Evolutionary conservation across 2,113 vertebrate genomes (phyloP), one percentile per base, ranked within the genome.

Genomic region (Chrysochloris asiatica): DNA sequence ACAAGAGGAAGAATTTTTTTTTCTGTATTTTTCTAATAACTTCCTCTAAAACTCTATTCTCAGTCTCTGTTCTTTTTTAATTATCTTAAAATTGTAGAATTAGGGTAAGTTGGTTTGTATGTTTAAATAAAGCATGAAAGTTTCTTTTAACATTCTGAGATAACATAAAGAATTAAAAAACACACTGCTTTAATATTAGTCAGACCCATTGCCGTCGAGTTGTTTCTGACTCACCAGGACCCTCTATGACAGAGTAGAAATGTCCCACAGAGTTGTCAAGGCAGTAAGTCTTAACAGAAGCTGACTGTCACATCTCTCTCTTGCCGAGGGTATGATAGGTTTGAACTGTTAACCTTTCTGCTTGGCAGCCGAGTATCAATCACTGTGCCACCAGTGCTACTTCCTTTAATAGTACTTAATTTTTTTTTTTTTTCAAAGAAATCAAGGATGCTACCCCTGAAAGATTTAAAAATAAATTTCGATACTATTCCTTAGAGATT

Each of bases 91-190:
- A 36, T 21, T 76, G n/a, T 85, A 75, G 79, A 91, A 83, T 72
- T 93, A 88, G 75, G 71, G 83, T 11, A 92, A 38, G 6, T 48
- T 88, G 36, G 13, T 47, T 91, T 93, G 26, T 78, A 30, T 80
- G 24, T 93, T 86, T 95, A 79, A 84, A 76, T 50, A 65, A 87
- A 92, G 78, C 48, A 71, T 63, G 13, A 63, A 89, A 43, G 22
- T 92, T 83, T 80, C 72, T 89, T 86, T 83, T 95, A 83, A 59
- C 65, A 83, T 84, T 88, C 24, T 78, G 61, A 87, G 69, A 50
- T 83, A 72, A 47, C 28, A 14, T 69, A 10, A 73, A 76, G 8
- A 43, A 84, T 91, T 87, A 82, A 85, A 69, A 43, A 81, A 92
- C n/a, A 84, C 82, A 28, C 78, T 56, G 69, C 36, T 69, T 69